Base-by-base conservation (phyloP, 2,797 vertebrate genomes). In the Labeo calbasu region DNA sequence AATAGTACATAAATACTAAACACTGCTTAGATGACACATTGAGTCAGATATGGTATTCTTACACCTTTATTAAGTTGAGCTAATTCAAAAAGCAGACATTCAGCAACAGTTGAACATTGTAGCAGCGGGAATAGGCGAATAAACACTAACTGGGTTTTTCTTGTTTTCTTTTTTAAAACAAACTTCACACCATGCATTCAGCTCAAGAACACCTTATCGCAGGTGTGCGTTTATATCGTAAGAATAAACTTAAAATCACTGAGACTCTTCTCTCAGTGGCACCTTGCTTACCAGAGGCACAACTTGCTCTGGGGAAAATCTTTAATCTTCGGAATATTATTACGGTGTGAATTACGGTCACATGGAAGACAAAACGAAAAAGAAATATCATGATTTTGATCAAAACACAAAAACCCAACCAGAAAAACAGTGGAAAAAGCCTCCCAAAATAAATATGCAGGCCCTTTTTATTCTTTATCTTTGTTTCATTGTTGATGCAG, bases 51-150 rank as follows among this genome's bases (percentile, higher is more conserved):
- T 93, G 85, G 89, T 92, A 90, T 93, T 89, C 91, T 91, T 92
- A 93, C 88, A 86, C 86, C 89, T 96, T 95, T 95, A 96, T 95
- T 96, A 93, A 93, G 92, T 89, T 93, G 88, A 88, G 90, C 92
- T 94, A 92, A 92, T 92, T 94, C 90, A 93, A 94, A 94, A 92
- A 95, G 94, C 94, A 94, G 91, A 95, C 94, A 95, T 95, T 94
- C 93, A 95, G 94, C 93, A 94, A 95, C 93, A 94, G 88, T 93
- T 94, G 86, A 93, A 94, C 95, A 95, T 90, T 90, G 86, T 93
- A 95, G 94, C 93, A 94, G 93, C 91, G 82, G 93, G 90, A 93
- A 91, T 59, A 93, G 89, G 91, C 36, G 40, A 92, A 92, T 88
- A 83, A 92, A 93, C 90, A 93, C 91, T 89, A 93, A 93, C 91